Evolutionary conservation across 2,797 vertebrate species (phyloP).

Genomic region (Oophaga sylvatica): DNA sequence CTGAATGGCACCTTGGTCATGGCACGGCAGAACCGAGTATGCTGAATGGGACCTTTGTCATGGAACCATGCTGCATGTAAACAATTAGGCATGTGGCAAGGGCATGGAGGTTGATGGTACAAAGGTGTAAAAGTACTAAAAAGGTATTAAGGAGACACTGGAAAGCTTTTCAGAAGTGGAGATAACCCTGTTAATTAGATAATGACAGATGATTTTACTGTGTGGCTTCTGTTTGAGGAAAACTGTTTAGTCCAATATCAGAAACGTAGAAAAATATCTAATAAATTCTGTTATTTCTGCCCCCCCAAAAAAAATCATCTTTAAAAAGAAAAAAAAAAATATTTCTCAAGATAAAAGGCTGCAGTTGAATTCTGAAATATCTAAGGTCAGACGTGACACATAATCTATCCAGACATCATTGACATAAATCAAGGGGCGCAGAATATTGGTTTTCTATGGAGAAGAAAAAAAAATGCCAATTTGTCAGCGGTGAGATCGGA

Average conservation of each 20-base stretch:
- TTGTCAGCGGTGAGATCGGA: conserved; percentile 65
- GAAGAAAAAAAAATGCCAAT: conserved; percentile 66
- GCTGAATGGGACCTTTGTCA: no score
- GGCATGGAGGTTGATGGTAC: no score
- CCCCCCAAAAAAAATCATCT: neutral
- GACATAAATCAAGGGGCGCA: conserved; percentile 70
- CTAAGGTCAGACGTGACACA: conserved; percentile 71
- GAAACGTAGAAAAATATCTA: neutral
- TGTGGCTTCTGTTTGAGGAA: neutral
- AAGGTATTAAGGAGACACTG: no score
- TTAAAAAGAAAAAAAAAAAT: neutral
- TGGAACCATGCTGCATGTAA: no score
- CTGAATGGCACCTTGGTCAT: no score
- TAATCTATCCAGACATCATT: conserved; percentile 69
- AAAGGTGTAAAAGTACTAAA: no score
- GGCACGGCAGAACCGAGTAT: no score
- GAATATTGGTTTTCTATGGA: conserved; percentile 71
- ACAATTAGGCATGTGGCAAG: no score
- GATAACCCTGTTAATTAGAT: no score
- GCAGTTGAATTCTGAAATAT: conserved; percentile 40
- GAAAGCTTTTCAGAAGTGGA: no score
- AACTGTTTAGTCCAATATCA: neutral
- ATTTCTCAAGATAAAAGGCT: conserved; percentile 31
- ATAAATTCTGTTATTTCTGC: neutral
- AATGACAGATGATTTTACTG: neutral